Evolutionary conservation across 2,888 invertebrate species (phyloP).

Genomic region (Epinotia brunnichana): DNA sequence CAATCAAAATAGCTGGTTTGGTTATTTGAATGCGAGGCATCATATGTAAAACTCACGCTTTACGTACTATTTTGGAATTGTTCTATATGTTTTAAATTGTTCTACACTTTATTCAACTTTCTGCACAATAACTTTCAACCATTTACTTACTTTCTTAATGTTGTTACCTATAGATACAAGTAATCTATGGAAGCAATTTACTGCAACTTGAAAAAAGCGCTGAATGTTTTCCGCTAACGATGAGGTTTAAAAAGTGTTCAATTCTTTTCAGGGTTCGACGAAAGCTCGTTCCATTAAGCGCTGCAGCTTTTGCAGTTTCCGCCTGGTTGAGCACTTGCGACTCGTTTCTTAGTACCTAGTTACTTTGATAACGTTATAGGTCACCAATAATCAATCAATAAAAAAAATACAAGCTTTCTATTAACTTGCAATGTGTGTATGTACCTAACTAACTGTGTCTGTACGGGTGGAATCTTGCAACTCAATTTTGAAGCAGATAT

Average conservation of each 20-base stretch:
- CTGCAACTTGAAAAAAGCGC: background rate
- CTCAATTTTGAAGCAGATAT: no score
- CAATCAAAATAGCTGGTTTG: no score
- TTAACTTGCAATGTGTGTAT: no score
- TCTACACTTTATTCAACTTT: background rate
- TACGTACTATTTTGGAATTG: no score
- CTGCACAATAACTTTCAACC: background rate
- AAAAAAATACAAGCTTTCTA: no score
- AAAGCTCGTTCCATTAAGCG: conserved; percentile 27
- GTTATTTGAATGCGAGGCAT: no score
- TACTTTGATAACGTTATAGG: background rate
- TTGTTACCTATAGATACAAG: background rate
- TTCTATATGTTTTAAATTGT: no score
- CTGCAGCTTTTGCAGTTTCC: conserved; percentile 17
- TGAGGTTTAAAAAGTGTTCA: conserved; percentile 13
- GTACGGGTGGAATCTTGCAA: no score
- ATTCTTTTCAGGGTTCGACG: conserved; percentile 7
- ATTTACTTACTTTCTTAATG: background rate
- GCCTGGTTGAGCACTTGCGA: background rate
- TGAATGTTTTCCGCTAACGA: conserved; percentile 16
- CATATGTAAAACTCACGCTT: no score
- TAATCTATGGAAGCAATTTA: conserved; percentile 16
- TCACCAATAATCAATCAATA: no score
- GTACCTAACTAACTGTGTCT: no score
- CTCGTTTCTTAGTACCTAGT: background rate